Evolutionary conservation across 2,888 invertebrate genomes (phyloP), one percentile per base, ranked within the genome.

Genomic region (Andrena trimmerana): DNA sequence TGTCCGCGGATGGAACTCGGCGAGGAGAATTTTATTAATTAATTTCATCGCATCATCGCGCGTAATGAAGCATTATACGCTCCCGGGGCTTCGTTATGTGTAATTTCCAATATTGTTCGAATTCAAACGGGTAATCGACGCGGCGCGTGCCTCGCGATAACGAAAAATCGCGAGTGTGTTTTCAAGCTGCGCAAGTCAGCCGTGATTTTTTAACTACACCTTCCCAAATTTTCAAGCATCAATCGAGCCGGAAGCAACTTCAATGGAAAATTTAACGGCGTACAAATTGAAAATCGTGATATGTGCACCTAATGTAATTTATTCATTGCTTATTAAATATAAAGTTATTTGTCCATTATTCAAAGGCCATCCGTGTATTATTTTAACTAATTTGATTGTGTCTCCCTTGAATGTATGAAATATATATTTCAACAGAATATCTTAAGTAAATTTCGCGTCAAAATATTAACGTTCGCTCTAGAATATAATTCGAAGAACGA

Each of bases 11-110:
- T 27, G 67, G 59, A 59, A 68, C 74, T 24, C 24, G 29, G 33
- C 59, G 29, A 16, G 52, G 16, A 60, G 20, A 67, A 79, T 79
- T 82, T 82, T 75, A 74, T 82, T 80, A 81, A 81, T 81, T 79
- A 82, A 82, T 80, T 79, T 80, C 50, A 42, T 67, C 70, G 54
- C 80, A 42, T 75, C 62, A 68, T 70, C 70, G 31, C 52, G 81
- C 69, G 72, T 77, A 79, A 82, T 72, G 68, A 75, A 76, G 75
- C 71, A 50, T 75, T 71, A 57, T 65, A 65, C 50, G 63, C 67
- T 63, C 13, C 13, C 50, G 42, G 16, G n/a, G 42, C 29, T 20
- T 62, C 62, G 59, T 75, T 63, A 27, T 20, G 70, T 50, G 29
- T 57, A 70, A 74, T 50, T 79, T 5, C 36, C 59, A 67, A 67